Conservation (phyloP, 2,888 invertebrate genomes). For the Trachelus iudaicus region DNA sequence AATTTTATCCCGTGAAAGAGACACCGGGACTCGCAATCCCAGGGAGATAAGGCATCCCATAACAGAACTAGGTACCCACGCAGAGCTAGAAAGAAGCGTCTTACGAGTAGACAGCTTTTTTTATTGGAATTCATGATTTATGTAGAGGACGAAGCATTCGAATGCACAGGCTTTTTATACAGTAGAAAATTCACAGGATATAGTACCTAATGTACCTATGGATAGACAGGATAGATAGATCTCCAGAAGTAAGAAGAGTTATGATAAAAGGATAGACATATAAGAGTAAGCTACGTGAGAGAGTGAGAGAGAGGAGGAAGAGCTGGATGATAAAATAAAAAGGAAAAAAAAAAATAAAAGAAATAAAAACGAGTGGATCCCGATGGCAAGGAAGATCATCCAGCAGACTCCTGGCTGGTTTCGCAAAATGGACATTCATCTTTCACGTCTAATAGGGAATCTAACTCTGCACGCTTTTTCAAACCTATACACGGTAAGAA, state of each 20-base stretch:
- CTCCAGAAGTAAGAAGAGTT: neutral
- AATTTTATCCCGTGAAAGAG: neutral
- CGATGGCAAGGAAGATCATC: neutral
- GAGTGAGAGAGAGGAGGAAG: conserved; percentile 4
- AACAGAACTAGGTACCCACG: neutral
- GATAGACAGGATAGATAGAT: neutral
- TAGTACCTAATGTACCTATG: neutral
- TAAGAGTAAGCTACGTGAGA: neutral
- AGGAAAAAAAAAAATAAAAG: no score
- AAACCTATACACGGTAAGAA: neutral
- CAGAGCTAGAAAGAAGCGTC: neutral
- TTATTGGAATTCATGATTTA: conserved; percentile 19
- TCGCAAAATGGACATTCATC: neutral
- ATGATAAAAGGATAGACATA: neutral
- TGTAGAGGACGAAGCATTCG: conserved; percentile 5
- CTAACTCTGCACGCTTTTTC: neutral
- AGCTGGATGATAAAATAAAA: neutral
- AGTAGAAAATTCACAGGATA: neutral
- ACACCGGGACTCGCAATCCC: neutral
- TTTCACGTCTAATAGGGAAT: conserved; percentile 4
- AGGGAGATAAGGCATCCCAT: neutral
- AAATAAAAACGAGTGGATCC: neutral
- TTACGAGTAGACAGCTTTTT: conserved; percentile 6
- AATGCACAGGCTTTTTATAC: neutral
- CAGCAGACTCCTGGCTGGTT: neutral